Conservation (phyloP, 2,888 invertebrate species). For the Drosophila multiciliata region DNA sequence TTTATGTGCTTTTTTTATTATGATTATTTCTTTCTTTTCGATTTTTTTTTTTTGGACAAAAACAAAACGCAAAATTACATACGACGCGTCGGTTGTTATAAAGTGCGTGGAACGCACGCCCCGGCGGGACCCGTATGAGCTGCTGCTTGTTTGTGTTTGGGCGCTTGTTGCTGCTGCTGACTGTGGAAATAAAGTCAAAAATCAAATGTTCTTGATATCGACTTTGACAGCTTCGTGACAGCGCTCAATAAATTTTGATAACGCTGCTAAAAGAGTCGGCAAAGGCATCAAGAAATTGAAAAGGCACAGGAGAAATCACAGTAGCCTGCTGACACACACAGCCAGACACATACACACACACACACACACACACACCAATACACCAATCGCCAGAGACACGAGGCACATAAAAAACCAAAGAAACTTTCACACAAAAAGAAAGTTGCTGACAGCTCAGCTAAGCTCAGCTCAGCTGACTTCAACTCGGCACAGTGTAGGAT, state of each 20-base stretch:
- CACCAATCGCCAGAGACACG: constrained; percentile 17
- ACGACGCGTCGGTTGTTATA: constrained; percentile 56
- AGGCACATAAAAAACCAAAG: constrained; percentile 57
- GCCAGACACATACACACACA: not conserved
- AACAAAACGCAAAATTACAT: constrained; percentile 63
- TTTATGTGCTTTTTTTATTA: constrained; percentile 78
- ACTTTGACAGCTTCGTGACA: constrained; percentile 83
- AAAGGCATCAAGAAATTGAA: constrained; percentile 51
- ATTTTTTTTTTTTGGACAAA: constrained; percentile 48
- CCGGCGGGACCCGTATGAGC: constrained; percentile 1
- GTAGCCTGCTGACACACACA: constrained; percentile 17
- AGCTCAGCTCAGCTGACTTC: constrained; percentile 52
- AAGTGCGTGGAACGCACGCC: constrained; percentile 45
- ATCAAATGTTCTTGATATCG: constrained; percentile 80
- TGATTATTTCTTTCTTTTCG: constrained; percentile 76
- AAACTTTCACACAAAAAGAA: constrained; percentile 53
- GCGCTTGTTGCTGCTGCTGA: constrained; percentile 69
- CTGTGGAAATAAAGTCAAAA: constrained; percentile 78
- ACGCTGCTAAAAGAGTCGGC: constrained; percentile 58
- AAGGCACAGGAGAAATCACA: constrained; percentile 55
- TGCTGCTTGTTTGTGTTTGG: constrained; percentile 7
- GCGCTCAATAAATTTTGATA: constrained; percentile 83
- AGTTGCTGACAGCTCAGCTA: constrained; percentile 68
- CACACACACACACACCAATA: constrained; percentile 1
- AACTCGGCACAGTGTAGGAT: constrained; percentile 21